Evolutionary conservation across 1,140 invertebrate species (phyloP).

Genomic region (Apis mellifera): DNA sequence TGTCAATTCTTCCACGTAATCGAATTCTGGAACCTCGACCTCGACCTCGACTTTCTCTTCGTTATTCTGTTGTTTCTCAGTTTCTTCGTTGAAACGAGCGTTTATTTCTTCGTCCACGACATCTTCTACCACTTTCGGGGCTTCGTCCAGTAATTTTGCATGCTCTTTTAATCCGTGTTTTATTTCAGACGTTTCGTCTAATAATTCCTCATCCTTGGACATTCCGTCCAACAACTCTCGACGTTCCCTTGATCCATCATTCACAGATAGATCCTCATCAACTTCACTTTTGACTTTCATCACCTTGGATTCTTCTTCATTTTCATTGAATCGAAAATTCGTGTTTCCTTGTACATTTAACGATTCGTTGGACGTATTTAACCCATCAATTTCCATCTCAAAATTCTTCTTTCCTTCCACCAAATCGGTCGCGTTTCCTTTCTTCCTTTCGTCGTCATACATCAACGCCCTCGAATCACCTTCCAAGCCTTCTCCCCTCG

Average conservation of each 20-base stretch:
- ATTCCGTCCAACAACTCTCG: neutral
- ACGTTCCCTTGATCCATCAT: neutral
- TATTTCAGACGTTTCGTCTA: too few species aligned
- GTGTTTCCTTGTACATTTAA: too few species aligned
- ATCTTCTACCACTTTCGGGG: slow-evolving; percentile 60
- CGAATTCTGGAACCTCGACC: slow-evolving; percentile 71
- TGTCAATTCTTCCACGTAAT: slow-evolving; percentile 61
- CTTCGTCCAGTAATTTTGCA: slow-evolving; percentile 60
- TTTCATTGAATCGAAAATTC: too few species aligned
- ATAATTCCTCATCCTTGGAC: neutral
- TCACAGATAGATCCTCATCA: too few species aligned
- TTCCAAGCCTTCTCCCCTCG: neutral
- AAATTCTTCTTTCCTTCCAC: fast-evolving
- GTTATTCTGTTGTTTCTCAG: slow-evolving; percentile 21
- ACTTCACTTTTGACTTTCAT: too few species aligned
- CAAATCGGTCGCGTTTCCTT: neutral
- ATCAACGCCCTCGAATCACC: neutral
- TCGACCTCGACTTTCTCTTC: slow-evolving; percentile 52
- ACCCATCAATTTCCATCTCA: too few species aligned
- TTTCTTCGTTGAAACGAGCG: slow-evolving; percentile 62
- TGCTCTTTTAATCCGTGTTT: neutral
- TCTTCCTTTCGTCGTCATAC: neutral
- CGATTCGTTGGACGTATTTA: too few species aligned
- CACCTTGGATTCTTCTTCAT: too few species aligned
- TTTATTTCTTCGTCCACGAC: slow-evolving; percentile 72